phyloP scores from a whole-genome alignment of 2,113 vertebrate genomes.

The Chamaetylas fuelleborni region DNA sequence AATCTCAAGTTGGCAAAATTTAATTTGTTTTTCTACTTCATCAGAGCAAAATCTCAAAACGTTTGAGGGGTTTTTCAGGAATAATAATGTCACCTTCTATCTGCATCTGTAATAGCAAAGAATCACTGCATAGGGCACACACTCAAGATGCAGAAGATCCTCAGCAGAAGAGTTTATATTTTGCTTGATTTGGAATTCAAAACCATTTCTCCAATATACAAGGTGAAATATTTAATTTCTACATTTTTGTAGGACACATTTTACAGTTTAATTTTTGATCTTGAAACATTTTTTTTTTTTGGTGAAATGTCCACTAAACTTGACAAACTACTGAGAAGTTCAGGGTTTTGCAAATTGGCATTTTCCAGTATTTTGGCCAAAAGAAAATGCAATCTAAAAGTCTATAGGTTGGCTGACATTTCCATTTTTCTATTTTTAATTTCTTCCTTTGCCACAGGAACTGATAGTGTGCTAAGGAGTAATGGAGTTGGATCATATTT shows the following conservation, averaged over 20 bases:
- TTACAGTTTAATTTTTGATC: neutral
- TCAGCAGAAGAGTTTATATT: neutral
- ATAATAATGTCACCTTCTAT: neutral
- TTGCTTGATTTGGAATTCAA: neutral
- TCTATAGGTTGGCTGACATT: neutral
- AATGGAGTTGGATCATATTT: neutral
- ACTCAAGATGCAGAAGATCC: neutral
- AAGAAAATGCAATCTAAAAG: neutral
- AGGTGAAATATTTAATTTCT: neutral
- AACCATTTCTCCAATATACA: neutral
- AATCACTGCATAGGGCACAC: neutral
- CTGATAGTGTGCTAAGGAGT: neutral
- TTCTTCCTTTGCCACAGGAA: neutral
- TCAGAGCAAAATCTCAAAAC: neutral
- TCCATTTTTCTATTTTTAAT: neutral
- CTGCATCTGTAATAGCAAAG: neutral
- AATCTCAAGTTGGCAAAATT: neutral
- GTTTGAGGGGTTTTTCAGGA: neutral
- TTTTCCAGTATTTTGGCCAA: neutral
- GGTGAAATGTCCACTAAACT: neutral
- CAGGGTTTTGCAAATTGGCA: neutral
- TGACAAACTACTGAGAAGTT: neutral
- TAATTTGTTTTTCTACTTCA: neutral
- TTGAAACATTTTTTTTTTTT: neutral
- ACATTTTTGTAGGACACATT: neutral